Conservation (phyloP, 2,113 vertebrate genomes). For the Dendropsophus ebraccatus region DNA sequence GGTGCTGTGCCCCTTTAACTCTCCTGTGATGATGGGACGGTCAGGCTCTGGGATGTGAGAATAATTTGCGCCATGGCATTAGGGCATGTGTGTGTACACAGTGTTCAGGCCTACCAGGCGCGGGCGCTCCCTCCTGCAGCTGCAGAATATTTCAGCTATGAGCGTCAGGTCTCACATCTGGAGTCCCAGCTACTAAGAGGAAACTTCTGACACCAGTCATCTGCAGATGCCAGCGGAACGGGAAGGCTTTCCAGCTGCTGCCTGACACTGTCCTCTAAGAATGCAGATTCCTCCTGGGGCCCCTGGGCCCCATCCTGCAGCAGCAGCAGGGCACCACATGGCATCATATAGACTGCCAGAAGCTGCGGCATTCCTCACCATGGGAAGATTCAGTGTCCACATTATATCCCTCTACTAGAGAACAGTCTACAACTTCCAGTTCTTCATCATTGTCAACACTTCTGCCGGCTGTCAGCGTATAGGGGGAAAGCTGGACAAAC, state of each 20-base stretch:
- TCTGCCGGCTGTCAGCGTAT: too few species aligned
- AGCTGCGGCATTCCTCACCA: not conserved
- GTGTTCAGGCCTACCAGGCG: not conserved
- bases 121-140: constrained; percentile 21
- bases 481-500: too few species aligned
- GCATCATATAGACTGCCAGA: not conserved
- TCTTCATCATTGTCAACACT: too few species aligned
- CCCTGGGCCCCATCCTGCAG: not conserved
- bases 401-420: too few species aligned
- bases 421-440: too few species aligned
- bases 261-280: not conserved
- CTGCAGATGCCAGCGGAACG: constrained; percentile 14
- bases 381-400: too few species aligned
- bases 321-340: not conserved
- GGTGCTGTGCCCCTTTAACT: too few species aligned
- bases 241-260: not conserved
- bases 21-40: too few species aligned
- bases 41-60: not conserved
- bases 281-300: not conserved
- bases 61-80: not conserved
- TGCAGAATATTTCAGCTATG: constrained; percentile 26
- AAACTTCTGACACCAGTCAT: not conserved
- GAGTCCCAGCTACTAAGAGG: not conserved
- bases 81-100: not conserved
- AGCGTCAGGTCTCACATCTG: constrained; percentile 32